Conservation (phyloP, 2,888 invertebrate genomes). For the Acrobasis consociella region DNA sequence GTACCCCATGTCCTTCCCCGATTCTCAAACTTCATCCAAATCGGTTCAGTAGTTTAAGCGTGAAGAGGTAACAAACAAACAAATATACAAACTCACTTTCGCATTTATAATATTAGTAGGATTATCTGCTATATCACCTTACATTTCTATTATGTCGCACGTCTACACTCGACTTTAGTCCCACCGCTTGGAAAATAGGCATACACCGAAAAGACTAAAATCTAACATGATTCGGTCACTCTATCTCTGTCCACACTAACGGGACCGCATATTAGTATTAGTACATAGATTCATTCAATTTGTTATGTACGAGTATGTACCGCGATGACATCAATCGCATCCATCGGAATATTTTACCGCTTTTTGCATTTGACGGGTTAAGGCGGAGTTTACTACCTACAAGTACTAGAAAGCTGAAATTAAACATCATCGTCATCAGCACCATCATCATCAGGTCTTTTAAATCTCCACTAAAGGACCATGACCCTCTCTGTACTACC, state of each 20-base stretch:
- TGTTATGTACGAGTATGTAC: conserved; percentile 34
- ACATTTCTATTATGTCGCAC: neutral
- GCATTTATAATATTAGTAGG: too few relatives aligned
- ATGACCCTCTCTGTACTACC: too few relatives aligned
- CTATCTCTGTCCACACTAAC: conserved; percentile 20
- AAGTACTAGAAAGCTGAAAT: too few relatives aligned
- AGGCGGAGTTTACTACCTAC: conserved; percentile 13
- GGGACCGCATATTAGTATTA: conserved; percentile 14
- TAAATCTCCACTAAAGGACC: too few relatives aligned
- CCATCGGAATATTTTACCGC: conserved; percentile 40
- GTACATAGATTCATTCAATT: conserved; percentile 22
- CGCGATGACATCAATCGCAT: conserved; percentile 62
- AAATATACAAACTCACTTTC: too few relatives aligned
- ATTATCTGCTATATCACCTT: too few relatives aligned
- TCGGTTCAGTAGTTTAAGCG: too few relatives aligned
- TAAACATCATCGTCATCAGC: too few relatives aligned
- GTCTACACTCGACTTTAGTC: neutral
- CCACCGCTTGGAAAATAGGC: neutral
- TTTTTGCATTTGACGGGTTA: conserved; percentile 25
- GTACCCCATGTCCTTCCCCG: too few relatives aligned
- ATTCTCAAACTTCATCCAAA: too few relatives aligned
- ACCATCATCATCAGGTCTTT: too few relatives aligned
- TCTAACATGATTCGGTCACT: conserved; percentile 9
- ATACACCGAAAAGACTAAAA: conserved; percentile 5
- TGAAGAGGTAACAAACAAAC: too few relatives aligned